Conservation (phyloP, 2,113 vertebrate genomes). For the Coryphaenoides rupestris region DNA sequence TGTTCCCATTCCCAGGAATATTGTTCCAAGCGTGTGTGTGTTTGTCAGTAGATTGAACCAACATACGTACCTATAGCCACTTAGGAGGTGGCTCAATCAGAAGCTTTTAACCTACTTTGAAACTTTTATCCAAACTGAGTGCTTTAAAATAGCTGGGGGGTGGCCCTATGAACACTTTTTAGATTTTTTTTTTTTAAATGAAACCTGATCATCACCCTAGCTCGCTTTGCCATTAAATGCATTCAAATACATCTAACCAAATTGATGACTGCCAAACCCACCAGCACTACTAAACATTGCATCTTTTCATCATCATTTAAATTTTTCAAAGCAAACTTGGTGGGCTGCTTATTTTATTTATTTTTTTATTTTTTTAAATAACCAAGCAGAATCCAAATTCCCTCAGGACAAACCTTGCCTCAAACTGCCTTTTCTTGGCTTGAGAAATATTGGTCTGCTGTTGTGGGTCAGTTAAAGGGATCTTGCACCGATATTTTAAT, state of each 20-base stretch:
- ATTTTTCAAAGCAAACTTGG: slow-evolving; percentile 24
- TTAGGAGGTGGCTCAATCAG: too few species aligned
- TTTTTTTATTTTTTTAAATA: slow-evolving; percentile 20
- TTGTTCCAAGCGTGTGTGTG: too few species aligned
- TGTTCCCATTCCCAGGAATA: too few species aligned
- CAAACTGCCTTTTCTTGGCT: slow-evolving; percentile 1
- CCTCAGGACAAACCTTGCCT: slow-evolving; percentile 6
- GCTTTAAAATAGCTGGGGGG: too few species aligned
- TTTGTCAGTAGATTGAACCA: too few species aligned
- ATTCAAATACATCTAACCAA: slow-evolving; percentile 22
- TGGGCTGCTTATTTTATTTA: slow-evolving; percentile 39
- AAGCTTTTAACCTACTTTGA: too few species aligned
- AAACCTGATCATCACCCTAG: not conserved
- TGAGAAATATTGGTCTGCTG: slow-evolving; percentile 33
- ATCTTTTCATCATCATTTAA: slow-evolving; percentile 14
- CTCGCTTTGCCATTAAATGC: not conserved
- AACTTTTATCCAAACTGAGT: too few species aligned
- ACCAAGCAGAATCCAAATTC: slow-evolving; percentile 42
- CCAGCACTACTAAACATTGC: slow-evolving; percentile 11
- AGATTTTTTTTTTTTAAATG: too few species aligned
- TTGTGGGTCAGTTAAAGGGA: slow-evolving; percentile 2
- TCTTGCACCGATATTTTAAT: slow-evolving; percentile 19
- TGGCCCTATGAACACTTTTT: too few species aligned
- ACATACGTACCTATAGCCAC: too few species aligned
- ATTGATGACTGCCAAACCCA: slow-evolving; percentile 16